A percentile compares a stretch with the other conserved stretches of the same genome.
Evolutionary conservation across 1,140 invertebrate species (phyloP).

Genomic region (Riptortus pedestris): DNA sequence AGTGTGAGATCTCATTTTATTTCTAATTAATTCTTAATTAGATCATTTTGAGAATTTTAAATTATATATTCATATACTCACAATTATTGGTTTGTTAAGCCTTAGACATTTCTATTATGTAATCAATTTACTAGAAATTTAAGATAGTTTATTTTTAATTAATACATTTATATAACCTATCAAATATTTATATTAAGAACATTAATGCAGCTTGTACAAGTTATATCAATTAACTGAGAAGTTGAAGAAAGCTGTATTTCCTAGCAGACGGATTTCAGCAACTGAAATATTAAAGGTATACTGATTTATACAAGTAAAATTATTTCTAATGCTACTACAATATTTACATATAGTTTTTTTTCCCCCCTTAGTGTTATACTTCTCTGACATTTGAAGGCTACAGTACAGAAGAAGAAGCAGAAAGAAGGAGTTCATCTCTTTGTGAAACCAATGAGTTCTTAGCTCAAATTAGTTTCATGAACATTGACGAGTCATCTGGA

Average conservation of each 20-base stretch:
- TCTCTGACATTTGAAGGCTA: conserved; percentile 44
- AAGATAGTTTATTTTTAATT: too few species aligned
- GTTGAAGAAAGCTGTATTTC: conserved; percentile 8
- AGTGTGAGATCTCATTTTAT: too few species aligned
- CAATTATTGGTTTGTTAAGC: too few species aligned
- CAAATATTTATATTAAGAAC: too few species aligned
- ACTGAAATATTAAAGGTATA: conserved; percentile 17
- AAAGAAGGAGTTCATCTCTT: conserved; percentile 35
- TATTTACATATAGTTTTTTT: not conserved
- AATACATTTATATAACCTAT: too few species aligned
- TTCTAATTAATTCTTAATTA: too few species aligned
- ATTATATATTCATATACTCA: too few species aligned
- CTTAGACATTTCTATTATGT: too few species aligned
- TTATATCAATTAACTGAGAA: conserved; percentile 9
- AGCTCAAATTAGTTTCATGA: conserved; percentile 39
- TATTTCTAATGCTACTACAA: not conserved
- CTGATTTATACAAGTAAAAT: not conserved
- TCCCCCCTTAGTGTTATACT: conserved; percentile 43
- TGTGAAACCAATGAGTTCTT: conserved; percentile 38
- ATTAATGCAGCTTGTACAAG: not conserved
- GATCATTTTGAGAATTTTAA: too few species aligned
- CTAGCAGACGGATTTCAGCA: not conserved
- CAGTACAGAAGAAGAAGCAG: conserved; percentile 39
- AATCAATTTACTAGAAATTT: too few species aligned
- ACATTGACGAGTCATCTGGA: not conserved